Evolutionary conservation across 2,113 vertebrate species (phyloP), one percentile per base, ranked within the genome.

Genomic region (Cercopithecus mona): DNA sequence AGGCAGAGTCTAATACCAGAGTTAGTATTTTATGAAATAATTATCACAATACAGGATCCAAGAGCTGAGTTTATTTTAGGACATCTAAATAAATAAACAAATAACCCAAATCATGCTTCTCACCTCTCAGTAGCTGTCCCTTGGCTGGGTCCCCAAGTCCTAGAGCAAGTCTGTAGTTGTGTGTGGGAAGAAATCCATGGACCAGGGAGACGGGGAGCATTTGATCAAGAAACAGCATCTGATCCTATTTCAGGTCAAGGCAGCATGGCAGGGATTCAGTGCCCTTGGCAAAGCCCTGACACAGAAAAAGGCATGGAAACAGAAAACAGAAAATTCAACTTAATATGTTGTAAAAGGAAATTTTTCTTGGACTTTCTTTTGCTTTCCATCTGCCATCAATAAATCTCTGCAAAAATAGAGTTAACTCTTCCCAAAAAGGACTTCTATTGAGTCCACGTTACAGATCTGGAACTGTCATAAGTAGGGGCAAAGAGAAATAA

Each of bases 311-410:
- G 57, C 18, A 5, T 38, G 32, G 66, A 83, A 94, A 66, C 30
- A 75, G 22, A 92, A 66, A 68, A 13, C 55, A 43, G 38, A 97
- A 8, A n/a, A 66, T 59, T 96, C 55, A 17, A 27, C 48, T 73
- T 88, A 89, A 70, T 70, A 88, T 78, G 8, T 68, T 89, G 12
- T 72, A 6, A 87, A 92, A 40, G 61, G n/a, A 10, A 79, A 38
- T 61, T 90, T 97, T 90, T 79, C 78, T 70, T 66, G 38, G 61
- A 57, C 75, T 92, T 86, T 25, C 50, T 61, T 93, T 97, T 85
- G 16, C 43, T 82, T 88, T 91, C 59, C 57, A 96, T 82, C 59
- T 80, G 55, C 22, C 50, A 0, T 83, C 23, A 32, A 35, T 83
- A 96, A 96, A 87, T 55, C 48, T 92, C 84, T 84, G 30, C 52